Percentiles rank a stretch among this genome's conserved stretches.
Conservation (phyloP, 2,888 invertebrate species). For the Ophion costatus region DNA sequence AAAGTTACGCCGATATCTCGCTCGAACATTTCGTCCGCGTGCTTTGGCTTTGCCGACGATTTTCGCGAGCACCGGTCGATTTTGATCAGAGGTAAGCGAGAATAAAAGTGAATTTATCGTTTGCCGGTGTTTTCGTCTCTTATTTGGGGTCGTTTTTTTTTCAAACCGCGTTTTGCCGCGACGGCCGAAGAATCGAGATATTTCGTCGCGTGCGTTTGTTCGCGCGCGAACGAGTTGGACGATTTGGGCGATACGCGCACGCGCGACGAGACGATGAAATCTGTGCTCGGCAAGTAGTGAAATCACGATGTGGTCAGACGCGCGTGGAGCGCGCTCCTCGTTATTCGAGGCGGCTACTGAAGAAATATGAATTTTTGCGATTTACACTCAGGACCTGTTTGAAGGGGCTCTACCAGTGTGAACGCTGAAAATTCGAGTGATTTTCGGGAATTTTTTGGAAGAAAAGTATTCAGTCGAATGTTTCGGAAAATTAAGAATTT, state of each 20-base stretch:
- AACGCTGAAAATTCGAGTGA: too few relatives aligned
- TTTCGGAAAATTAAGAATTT: too few relatives aligned
- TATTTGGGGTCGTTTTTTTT: neutral
- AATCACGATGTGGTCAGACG: constrained; percentile 56
- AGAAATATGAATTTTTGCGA: neutral
- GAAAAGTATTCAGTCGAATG: too few relatives aligned
- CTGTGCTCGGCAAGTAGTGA: constrained; percentile 51
- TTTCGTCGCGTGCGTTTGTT: too few relatives aligned
- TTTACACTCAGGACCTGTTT: neutral
- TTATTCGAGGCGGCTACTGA: constrained; percentile 1
- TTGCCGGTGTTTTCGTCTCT: neutral
- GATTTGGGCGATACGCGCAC: neutral
- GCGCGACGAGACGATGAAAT: neutral
- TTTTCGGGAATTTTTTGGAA: too few relatives aligned
- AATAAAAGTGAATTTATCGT: neutral
- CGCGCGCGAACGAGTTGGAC: too few relatives aligned
- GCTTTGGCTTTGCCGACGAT: constrained; percentile 17
- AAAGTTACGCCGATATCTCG: constrained; percentile 3
- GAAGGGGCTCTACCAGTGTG: neutral
- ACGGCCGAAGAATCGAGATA: neutral
- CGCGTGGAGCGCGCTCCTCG: constrained; percentile 4
- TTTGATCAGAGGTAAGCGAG: constrained; percentile 47
- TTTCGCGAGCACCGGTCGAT: constrained; percentile 19
- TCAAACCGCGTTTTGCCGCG: neutral
- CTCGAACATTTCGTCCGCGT: neutral